A percentile compares a stretch with the other conserved stretches of the same genome.
These are phyloP conservation scores for Latrodectus hesperus DNA, from an alignment of 2,888 invertebrate genomes.

Conservation along the genomic window DNA sequence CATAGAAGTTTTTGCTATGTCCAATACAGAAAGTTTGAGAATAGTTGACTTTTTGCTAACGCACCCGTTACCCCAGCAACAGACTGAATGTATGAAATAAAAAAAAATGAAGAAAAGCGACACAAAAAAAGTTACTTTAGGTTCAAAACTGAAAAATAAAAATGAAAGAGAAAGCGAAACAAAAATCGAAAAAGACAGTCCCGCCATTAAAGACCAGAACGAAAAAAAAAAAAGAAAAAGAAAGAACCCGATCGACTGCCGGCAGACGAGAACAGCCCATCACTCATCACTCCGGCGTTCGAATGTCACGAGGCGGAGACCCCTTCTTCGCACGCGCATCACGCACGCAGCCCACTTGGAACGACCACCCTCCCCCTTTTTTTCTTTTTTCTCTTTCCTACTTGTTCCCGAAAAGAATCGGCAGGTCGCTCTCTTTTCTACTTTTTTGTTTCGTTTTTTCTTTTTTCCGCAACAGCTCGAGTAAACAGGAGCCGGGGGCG, in stretches of 20 bases:
- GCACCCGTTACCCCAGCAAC: slow-evolving; percentile 12
- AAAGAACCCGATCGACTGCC: slow-evolving; percentile 8
- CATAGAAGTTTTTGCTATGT: too few relatives aligned
- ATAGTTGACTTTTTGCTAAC: too few relatives aligned
- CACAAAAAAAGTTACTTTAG: background rate
- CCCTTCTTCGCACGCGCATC: slow-evolving; percentile 45
- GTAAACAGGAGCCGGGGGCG: slow-evolving; percentile 59
- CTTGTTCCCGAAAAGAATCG: slow-evolving; percentile 22
- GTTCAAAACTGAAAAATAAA: slow-evolving; percentile 6
- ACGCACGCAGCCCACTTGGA: slow-evolving; percentile 29
- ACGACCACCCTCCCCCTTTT: background rate
- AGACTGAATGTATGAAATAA: slow-evolving; percentile 4
- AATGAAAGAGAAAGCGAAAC: background rate
- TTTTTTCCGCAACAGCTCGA: slow-evolving; percentile 52
- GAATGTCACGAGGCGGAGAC: slow-evolving; percentile 47
- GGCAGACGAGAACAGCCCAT: slow-evolving; percentile 53
- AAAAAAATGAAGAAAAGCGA: background rate
- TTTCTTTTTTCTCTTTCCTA: slow-evolving; percentile 8
- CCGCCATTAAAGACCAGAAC: slow-evolving; percentile 26
- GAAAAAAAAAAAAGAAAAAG: slow-evolving; percentile 5
- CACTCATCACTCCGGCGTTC: slow-evolving; percentile 61
- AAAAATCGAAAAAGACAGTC: slow-evolving; percentile 20
- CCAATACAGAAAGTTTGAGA: too few relatives aligned
- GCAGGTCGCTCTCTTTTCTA: slow-evolving; percentile 39
- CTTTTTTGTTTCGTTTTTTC: slow-evolving; percentile 15